phyloP scores from a whole-genome alignment of 1,140 invertebrate genomes.

The Colletes latitarsis region DNA sequence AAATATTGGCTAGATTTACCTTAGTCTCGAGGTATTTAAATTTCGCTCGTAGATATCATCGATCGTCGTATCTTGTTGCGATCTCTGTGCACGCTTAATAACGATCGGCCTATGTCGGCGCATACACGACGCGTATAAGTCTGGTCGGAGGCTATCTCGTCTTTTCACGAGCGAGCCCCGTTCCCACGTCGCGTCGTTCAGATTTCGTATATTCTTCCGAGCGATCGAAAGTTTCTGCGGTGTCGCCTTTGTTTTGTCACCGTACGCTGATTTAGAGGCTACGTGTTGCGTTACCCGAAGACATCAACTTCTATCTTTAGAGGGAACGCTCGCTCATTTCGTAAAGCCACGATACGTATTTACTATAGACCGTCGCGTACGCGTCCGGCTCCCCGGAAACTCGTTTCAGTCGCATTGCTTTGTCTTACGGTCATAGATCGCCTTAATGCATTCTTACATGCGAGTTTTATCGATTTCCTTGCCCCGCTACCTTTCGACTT shows the following conservation, averaged over 20 bases:
- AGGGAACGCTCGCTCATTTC: conserved; percentile 56
- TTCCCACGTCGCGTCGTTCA: background rate
- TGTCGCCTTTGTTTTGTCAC: conserved; percentile 42
- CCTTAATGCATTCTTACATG: conserved; percentile 63
- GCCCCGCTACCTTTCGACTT: background rate
- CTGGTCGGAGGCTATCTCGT: background rate
- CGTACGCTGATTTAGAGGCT: conserved; percentile 35
- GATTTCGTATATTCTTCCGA: background rate
- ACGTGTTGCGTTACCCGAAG: conserved; percentile 55
- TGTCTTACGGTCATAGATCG: conserved; percentile 65
- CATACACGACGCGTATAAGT: background rate
- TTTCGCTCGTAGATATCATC: too few relatives aligned
- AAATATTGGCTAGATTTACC: too few relatives aligned
- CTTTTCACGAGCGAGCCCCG: background rate
- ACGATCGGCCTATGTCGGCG: too few relatives aligned
- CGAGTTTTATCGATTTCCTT: conserved; percentile 57
- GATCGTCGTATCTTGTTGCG: too few relatives aligned
- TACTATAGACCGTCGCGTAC: conserved; percentile 11
- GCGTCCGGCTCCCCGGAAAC: conserved; percentile 53
- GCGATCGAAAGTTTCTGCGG: background rate
- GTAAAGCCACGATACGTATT: conserved; percentile 23
- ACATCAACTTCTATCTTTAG: conserved; percentile 65
- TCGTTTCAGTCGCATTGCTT: conserved; percentile 61
- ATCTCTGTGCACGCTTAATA: too few relatives aligned
- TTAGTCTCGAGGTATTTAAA: too few relatives aligned